A percentile compares a stretch with the other conserved stretches of the same genome.
These are phyloP conservation scores for Hemithea aestivaria DNA, from an alignment of 2,888 invertebrate genomes.

Conservation along the genomic window DNA sequence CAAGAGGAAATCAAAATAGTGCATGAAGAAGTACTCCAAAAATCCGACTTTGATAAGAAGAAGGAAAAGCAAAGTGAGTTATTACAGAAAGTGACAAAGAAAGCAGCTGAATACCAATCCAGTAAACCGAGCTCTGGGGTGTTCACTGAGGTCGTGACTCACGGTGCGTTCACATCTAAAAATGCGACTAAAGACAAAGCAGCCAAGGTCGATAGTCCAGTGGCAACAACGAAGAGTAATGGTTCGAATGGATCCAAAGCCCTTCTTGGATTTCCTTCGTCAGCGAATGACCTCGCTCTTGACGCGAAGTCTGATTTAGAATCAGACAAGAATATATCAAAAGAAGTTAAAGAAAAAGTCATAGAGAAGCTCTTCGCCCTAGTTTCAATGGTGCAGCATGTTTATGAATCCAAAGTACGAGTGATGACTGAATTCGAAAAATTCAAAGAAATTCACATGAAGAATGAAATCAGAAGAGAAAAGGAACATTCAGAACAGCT, in stretches of 20 bases:
- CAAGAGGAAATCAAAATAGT: slow-evolving; percentile 37
- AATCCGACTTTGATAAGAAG: slow-evolving; percentile 55
- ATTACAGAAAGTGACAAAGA: slow-evolving; percentile 62
- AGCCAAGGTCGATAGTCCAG: slow-evolving; percentile 39
- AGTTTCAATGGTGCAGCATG: slow-evolving; percentile 70
- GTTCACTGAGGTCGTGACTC: slow-evolving; percentile 69
- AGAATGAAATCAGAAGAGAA: slow-evolving; percentile 62
- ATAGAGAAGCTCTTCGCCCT: slow-evolving; percentile 64
- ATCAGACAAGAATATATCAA: slow-evolving; percentile 64
- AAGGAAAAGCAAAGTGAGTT: slow-evolving; percentile 65
- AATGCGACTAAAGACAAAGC: slow-evolving; percentile 44
- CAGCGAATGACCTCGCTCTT: slow-evolving; percentile 68
- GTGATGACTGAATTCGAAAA: slow-evolving; percentile 68
- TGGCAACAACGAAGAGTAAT: slow-evolving; percentile 29
- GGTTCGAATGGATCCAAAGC: slow-evolving; percentile 53
- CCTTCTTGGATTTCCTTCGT: slow-evolving; percentile 66
- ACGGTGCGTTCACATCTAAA: slow-evolving; percentile 66
- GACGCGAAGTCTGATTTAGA: slow-evolving; percentile 71
- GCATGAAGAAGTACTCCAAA: slow-evolving; percentile 58
- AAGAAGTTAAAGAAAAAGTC: slow-evolving; percentile 66
- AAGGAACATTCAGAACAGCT: slow-evolving; percentile 69
- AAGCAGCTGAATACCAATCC: slow-evolving; percentile 63
- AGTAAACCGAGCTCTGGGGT: slow-evolving; percentile 65
- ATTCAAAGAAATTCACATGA: slow-evolving; percentile 65
- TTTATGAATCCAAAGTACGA: slow-evolving; percentile 69